phyloP scores from a whole-genome alignment of 23 tunicate genomes.

The Ciona savignyi region DNA sequence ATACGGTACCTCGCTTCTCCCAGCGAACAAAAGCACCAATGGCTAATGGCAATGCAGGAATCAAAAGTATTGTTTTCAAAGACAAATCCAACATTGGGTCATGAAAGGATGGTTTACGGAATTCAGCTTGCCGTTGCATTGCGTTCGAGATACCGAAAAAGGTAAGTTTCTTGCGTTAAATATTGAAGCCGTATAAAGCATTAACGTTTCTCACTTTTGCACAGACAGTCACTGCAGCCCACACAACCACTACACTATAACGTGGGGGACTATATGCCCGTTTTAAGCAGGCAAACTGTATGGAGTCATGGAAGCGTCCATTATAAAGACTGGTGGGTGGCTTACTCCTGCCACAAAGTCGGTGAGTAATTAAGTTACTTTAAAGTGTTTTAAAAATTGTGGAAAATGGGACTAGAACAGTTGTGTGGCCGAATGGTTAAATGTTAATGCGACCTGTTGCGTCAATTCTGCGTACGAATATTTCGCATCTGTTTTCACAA shows the following conservation, averaged over 20 bases:
- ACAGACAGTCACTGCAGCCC: not conserved
- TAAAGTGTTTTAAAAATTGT: too few relatives aligned
- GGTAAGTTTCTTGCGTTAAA: not conserved
- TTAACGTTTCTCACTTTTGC: not conserved
- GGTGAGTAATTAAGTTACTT: slow-evolving; percentile 26
- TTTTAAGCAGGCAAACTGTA: slow-evolving; percentile 24
- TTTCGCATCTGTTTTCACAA: too few relatives aligned
- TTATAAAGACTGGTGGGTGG: slow-evolving; percentile 52
- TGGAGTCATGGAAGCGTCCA: slow-evolving; percentile 33
- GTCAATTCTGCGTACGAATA: too few relatives aligned
- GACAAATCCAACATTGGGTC: not conserved
- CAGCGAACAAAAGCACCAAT: not conserved
- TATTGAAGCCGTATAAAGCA: not conserved
- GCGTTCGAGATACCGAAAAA: not conserved
- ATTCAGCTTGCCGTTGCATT: not conserved
- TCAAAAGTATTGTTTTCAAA: not conserved
- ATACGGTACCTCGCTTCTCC: not conserved
- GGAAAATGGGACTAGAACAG: too few relatives aligned
- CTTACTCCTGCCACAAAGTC: slow-evolving; percentile 28
- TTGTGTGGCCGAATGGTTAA: too few relatives aligned
- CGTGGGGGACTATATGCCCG: slow-evolving; percentile 36
- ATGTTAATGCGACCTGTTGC: too few relatives aligned
- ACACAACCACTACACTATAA: slow-evolving; percentile 6
- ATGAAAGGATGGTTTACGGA: not conserved
- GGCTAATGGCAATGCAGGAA: not conserved